Evolutionary conservation across 2,113 vertebrate species (phyloP), one percentile per base, ranked within the genome.

Genomic region (Petrocephalus microphthalmus): DNA sequence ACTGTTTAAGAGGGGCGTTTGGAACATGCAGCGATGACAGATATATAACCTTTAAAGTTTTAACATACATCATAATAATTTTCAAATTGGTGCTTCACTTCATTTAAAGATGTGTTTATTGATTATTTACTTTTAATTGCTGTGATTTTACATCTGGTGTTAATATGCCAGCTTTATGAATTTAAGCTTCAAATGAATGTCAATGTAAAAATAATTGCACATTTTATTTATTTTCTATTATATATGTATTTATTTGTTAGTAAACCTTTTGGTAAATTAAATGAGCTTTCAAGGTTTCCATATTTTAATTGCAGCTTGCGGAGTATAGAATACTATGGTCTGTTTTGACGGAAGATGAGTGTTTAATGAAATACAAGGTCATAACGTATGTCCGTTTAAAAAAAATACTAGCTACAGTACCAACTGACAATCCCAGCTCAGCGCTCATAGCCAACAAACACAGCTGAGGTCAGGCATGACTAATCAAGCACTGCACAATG

Each of bases 341-440:
- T 71, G 22, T 56, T 88, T 42, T 13, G 33, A 47, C 7, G 17
- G 45, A 20, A 84, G 25, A 85, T 51, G 47, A 20, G 37, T 71
- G 25, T 71, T 71, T 85, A 85, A 37, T 78, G 64, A 56, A 78
- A 56, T 2, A 49, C 84, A 89, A 81, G 88, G 88, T 89, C 85
- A 86, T 52, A 88, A 71, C 7, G 57, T 22, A 33, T 84, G 71
- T 17, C 22, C 29, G 57, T 6, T 85, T 37, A n/a, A 86, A 89
- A 53, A 71, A 13, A 84, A 17, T 56, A 37, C 42, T 19, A 64
- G 15, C 71, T 29, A n/a, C n/a, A n/a, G n/a, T n/a, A 51, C 22
- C 84, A 45, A 88, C 17, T 84, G 15, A 86, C 54, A 89, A 45
- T 47, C 49, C 49, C n/a, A 33, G 57, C 84, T 53, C 52, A 86